Percentiles rank a stretch among this genome's conserved stretches.
Conservation (phyloP, 2,113 vertebrate genomes). For the Labeo catla region DNA sequence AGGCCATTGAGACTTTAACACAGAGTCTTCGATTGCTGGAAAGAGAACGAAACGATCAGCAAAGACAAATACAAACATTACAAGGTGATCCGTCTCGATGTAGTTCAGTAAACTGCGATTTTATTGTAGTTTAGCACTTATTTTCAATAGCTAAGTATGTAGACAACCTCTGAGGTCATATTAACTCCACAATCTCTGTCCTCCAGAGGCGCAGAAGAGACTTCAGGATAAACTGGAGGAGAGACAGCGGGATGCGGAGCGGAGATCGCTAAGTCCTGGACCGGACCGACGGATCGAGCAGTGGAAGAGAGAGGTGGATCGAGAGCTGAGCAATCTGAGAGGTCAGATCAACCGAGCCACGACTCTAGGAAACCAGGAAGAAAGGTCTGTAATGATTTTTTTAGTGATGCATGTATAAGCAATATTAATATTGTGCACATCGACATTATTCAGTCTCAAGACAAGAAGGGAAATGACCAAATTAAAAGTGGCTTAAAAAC, state of each 20-base stretch:
- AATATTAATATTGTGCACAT: too few species aligned
- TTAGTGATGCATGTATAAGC: neutral
- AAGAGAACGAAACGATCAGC: constrained; percentile 74
- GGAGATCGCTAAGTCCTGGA: constrained; percentile 61
- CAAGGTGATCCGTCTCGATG: constrained; percentile 67
- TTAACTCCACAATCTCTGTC: constrained; percentile 16
- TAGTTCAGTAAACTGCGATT: neutral
- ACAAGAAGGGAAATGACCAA: too few species aligned
- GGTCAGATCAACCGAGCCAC: constrained; percentile 68
- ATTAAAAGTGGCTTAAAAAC: too few species aligned
- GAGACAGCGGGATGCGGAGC: constrained; percentile 53
- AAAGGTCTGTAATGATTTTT: constrained; percentile 61
- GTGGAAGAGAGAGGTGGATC: constrained; percentile 74
- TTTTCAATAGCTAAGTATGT: neutral
- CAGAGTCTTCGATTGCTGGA: constrained; percentile 72
- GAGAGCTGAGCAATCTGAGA: constrained; percentile 75
- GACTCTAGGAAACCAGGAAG: constrained; percentile 69
- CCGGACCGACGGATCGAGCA: constrained; percentile 74
- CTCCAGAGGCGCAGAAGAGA: constrained; percentile 74
- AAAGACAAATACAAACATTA: constrained; percentile 71
- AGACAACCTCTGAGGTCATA: neutral
- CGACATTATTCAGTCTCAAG: too few species aligned
- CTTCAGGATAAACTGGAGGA: constrained; percentile 64
- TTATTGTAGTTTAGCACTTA: neutral
- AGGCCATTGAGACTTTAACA: constrained; percentile 75